These are phyloP conservation scores for Amblyjoppa fuscipennis DNA, from an alignment of 2,888 invertebrate genomes.

Conservation along the genomic window DNA sequence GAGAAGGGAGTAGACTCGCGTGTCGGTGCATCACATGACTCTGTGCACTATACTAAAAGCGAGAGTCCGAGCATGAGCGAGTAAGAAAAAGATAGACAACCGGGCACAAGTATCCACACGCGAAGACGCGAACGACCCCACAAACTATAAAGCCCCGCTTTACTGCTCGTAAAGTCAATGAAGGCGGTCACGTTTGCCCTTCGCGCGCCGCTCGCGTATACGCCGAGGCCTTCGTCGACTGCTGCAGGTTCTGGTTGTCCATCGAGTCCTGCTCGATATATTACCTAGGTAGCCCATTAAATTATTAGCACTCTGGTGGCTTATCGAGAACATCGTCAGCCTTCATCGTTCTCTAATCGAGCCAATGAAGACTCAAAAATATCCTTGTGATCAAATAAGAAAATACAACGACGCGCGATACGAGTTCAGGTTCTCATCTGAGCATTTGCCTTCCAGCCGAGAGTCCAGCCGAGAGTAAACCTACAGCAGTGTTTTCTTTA, in stretches of 20 bases:
- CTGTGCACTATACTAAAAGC: conserved; percentile 27
- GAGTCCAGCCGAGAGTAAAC: not conserved
- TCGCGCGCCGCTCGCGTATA: conserved; percentile 75
- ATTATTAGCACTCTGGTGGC: conserved; percentile 57
- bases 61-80: conserved; percentile 53
- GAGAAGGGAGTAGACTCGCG: conserved; percentile 55
- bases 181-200: conserved; percentile 83
- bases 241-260: conserved; percentile 71
- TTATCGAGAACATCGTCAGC: conserved; percentile 28
- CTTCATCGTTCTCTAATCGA: conserved; percentile 18
- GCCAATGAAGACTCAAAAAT: conserved; percentile 22
- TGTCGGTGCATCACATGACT: conserved; percentile 58
- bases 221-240: conserved; percentile 62
- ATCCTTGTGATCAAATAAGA: not conserved
- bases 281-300: conserved; percentile 61
- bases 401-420: not conserved
- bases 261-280: conserved; percentile 67
- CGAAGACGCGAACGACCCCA: conserved; percentile 74
- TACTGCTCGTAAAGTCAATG: conserved; percentile 83
- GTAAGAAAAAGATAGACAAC: conserved; percentile 54
- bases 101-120: conserved; percentile 70
- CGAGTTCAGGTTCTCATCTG: not conserved
- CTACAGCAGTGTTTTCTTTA: not conserved
- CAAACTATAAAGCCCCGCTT: conserved; percentile 82
- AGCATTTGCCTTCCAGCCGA: not conserved